phyloP scores from a whole-genome alignment of 2,797 vertebrate species.

The Brotula barbata region DNA sequence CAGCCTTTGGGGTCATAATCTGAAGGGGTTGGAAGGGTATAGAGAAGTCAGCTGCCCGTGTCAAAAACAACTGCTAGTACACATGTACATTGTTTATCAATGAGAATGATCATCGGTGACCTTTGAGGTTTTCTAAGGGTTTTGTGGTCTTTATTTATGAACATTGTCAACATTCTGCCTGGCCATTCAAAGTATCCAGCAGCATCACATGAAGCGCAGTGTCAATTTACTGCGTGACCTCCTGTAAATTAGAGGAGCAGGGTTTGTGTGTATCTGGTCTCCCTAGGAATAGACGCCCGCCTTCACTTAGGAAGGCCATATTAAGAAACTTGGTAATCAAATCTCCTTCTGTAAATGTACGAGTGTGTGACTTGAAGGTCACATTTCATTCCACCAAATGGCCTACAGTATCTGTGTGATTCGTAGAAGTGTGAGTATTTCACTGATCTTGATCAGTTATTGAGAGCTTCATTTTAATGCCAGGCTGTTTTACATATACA shows the following conservation, averaged over 20 bases:
- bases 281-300: constrained; percentile 79
- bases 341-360: constrained; percentile 26
- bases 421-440: not conserved
- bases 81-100: too few relatives aligned
- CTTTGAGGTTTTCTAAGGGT: not conserved
- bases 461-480: not conserved
- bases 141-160: constrained; percentile 25
- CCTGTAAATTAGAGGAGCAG: constrained; percentile 35
- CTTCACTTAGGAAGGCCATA: constrained; percentile 68
- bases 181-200: constrained; percentile 74
- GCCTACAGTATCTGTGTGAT: not conserved
- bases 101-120: too few relatives aligned
- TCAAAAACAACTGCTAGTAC: too few relatives aligned
- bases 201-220: constrained; percentile 67
- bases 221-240: constrained; percentile 68
- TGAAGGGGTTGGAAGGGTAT: constrained; percentile 2
- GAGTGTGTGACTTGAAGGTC: constrained; percentile 20
- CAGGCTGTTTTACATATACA: not conserved
- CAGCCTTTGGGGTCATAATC: constrained; percentile 25
- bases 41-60: too few relatives aligned
- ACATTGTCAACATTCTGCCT: constrained; percentile 51
- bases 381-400: constrained; percentile 17
- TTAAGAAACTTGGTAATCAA: constrained; percentile 55
- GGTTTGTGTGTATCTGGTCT: constrained; percentile 66
- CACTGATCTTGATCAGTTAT: not conserved